Conservation (phyloP, 2,113 vertebrate genomes). For the Peromyscus polionotus region DNA sequence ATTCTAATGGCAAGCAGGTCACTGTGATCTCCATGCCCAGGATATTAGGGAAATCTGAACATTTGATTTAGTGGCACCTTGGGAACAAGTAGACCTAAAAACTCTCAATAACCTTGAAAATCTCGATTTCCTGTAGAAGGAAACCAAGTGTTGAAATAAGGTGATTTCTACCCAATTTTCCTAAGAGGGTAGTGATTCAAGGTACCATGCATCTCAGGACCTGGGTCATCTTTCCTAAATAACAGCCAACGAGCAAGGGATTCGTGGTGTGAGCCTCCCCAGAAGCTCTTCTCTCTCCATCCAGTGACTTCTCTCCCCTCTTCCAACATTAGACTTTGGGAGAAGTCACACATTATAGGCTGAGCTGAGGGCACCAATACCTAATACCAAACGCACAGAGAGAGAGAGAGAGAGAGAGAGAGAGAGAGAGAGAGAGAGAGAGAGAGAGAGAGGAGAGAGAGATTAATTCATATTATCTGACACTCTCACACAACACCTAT, state of each 20-base stretch:
- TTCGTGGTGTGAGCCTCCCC: neutral
- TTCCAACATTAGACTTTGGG: neutral
- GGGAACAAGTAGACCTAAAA: conserved; percentile 70
- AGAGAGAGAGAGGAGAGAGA: no score
- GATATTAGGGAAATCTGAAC: conserved; percentile 71
- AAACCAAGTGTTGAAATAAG: neutral
- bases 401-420: no score
- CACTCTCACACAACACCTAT: neutral
- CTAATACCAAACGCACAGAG: neutral
- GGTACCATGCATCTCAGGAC: neutral
- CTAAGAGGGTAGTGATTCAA: neutral
- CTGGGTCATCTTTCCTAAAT: neutral
- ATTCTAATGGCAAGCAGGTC: conserved; percentile 72
- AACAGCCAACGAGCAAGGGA: neutral
- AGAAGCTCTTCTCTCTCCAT: neutral
- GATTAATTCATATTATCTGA: neutral
- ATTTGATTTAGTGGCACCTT: conserved; percentile 70
- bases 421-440: no score
- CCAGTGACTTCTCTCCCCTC: no score
- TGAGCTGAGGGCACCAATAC: no score
- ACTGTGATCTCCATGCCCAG: conserved; percentile 48
- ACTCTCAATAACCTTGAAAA: conserved; percentile 77
- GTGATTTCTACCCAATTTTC: neutral
- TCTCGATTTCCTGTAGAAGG: conserved; percentile 42
- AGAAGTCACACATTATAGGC: neutral